phyloP scores from a whole-genome alignment of 2,797 vertebrate species.

The Perodicticus potto region DNA sequence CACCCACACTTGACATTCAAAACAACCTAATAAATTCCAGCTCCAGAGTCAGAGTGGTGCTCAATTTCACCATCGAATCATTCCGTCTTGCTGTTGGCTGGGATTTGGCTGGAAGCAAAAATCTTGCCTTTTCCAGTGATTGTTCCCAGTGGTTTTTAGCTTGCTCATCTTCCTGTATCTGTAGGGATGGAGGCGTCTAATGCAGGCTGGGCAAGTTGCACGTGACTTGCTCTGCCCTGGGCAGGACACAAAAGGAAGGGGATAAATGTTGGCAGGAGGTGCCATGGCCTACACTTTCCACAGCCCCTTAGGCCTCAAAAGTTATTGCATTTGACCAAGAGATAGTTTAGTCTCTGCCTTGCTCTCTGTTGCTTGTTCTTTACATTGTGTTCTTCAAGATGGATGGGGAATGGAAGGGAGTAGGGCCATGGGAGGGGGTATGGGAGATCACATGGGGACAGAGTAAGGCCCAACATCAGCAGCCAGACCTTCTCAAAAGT shows the following conservation, averaged over 20 bases:
- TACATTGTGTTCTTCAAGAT: background rate
- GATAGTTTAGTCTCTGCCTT: background rate
- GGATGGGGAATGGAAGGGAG: background rate
- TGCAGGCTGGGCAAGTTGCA: background rate
- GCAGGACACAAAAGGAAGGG: background rate
- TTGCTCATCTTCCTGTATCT: background rate
- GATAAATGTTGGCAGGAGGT: rapidly evolving
- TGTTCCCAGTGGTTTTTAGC: background rate
- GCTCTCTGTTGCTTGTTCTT: background rate
- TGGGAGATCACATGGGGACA: background rate
- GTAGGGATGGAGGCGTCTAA: background rate
- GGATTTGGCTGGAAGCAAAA: background rate
- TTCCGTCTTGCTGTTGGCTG: background rate
- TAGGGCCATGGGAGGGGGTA: background rate
- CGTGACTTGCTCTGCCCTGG: background rate
- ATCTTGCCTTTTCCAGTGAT: background rate
- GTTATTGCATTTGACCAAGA: background rate
- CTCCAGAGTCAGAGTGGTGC: background rate
- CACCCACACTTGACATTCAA: background rate
- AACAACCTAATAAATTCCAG: background rate
- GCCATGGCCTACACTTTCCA: background rate
- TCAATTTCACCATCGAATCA: background rate
- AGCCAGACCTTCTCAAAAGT: background rate
- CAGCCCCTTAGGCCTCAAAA: background rate
- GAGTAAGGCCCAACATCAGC: background rate